phyloP scores from a whole-genome alignment of 2,797 vertebrate species.

The Aplochiton taeniatus region DNA sequence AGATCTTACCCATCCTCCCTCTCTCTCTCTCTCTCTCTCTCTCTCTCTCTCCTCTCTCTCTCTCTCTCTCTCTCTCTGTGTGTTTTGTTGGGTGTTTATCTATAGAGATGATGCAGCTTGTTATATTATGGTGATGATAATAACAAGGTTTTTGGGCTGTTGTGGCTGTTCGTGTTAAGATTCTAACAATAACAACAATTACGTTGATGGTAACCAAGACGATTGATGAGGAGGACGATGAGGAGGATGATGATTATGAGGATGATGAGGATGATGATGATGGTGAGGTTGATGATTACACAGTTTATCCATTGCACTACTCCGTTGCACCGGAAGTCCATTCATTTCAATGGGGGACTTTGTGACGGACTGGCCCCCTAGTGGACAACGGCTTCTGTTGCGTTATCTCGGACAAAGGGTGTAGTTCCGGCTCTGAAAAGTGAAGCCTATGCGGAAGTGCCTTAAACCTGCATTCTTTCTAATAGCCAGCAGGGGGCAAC shows the following conservation, averaged over 20 bases:
- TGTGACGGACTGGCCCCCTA: too few species aligned
- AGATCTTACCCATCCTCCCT: background rate
- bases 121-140: background rate
- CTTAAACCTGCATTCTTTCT: too few species aligned
- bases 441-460: too few species aligned
- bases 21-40: background rate
- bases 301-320: too few species aligned
- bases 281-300: background rate
- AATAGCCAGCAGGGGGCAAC: too few species aligned
- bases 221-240: background rate
- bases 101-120: background rate
- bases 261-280: too few species aligned
- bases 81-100: background rate
- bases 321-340: too few species aligned
- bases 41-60: background rate
- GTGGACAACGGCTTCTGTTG: too few species aligned
- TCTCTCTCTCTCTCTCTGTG: background rate
- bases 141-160: background rate
- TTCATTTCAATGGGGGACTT: too few species aligned
- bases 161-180: background rate
- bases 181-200: background rate
- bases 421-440: too few species aligned
- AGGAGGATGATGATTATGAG: background rate
- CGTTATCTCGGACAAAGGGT: too few species aligned
- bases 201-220: background rate